phyloP scores from a whole-genome alignment of 2,797 vertebrate species.

The Poecilia velifera region DNA sequence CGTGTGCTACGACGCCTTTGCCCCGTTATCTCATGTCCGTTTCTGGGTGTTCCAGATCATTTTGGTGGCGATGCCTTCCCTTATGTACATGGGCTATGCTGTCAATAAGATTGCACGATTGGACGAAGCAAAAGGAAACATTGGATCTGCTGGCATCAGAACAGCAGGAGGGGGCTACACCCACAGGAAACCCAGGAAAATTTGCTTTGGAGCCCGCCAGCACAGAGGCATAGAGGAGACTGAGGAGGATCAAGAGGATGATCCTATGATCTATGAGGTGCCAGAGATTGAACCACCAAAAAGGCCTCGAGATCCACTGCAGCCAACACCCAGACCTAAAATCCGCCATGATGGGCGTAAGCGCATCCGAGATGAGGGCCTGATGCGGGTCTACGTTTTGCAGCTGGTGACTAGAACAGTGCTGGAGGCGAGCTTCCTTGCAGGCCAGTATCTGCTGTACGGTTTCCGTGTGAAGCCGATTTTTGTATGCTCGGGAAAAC shows the following conservation, averaged over 20 bases:
- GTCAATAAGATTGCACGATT: conserved; percentile 93
- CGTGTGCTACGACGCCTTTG: conserved; percentile 96
- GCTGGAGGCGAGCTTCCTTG: conserved; percentile 91
- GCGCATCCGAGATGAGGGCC: conserved; percentile 91
- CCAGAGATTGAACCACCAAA: conserved; percentile 88
- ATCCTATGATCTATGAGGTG: conserved; percentile 90
- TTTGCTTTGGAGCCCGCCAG: conserved; percentile 83
- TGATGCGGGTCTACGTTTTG: conserved; percentile 95
- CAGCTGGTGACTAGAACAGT: conserved; percentile 91
- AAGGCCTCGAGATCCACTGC: conserved; percentile 82
- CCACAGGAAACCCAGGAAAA: conserved; percentile 81
- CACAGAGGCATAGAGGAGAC: conserved; percentile 77
- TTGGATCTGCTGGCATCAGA: conserved; percentile 66
- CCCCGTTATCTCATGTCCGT: conserved; percentile 94
- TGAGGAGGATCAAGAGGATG: conserved; percentile 86
- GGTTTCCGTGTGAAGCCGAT: conserved; percentile 91
- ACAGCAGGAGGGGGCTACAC: conserved; percentile 83
- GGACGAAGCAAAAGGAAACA: conserved; percentile 83
- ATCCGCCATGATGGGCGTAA: conserved; percentile 90
- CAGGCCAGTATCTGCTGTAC: conserved; percentile 94
- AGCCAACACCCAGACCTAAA: conserved; percentile 85
- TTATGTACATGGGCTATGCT: conserved; percentile 96
- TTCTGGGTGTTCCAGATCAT: conserved; percentile 99
- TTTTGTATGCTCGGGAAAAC: conserved; percentile 89
- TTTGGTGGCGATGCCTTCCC: conserved; percentile 91